Evolutionary conservation across 2,113 vertebrate species (phyloP), one percentile per base, ranked within the genome.

Genomic region (Protobothrops flavoviridis): DNA sequence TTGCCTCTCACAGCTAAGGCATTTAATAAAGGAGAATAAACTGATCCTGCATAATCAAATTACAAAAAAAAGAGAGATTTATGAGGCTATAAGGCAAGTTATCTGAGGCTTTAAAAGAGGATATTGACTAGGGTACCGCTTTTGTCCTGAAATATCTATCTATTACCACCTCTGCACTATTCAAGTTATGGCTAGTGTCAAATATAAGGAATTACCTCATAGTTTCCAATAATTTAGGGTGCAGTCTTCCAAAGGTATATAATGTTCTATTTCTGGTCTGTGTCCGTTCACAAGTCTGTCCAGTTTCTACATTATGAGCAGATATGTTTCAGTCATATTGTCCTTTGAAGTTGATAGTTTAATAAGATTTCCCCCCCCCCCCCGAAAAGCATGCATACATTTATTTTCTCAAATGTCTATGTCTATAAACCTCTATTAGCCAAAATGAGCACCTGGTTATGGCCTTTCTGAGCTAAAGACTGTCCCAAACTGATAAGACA

Each of bases 51-150:
- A 11, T 64, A 92, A 92, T 92, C 91, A 53, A 87, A 90, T 61
- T 90, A 96, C 93, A 93, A 33, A 94, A 90, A 94, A 94, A 90
- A 94, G n/a, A 89, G 90, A 61, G 93, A 95, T 95, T 95, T 93
- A 93, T 95, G 90, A 90, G 94, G 39, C 87, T n/a, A 89, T 94
- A 24, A 96, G 91, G 53, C 45, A 92, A 61, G 86, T 87, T 92
- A 88, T 88, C 90, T 69, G 20, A 91, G 56, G 92, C 59, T 69
- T 91, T 57, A 57, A 89, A 89, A 48, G 90, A 93, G 89, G 93
- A 53, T 39, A 90, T 89, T 29, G 53, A 87, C 92, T 0, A 91
- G 91, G 87, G 33, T 39, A 15, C 26, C 53, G 90, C 10, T 94
- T 94, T 90, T 93, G 59, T 85, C 93, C 93, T 94, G 95, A 91